phyloP scores from a whole-genome alignment of 2,888 invertebrate species.

The Diaphora mendica region DNA sequence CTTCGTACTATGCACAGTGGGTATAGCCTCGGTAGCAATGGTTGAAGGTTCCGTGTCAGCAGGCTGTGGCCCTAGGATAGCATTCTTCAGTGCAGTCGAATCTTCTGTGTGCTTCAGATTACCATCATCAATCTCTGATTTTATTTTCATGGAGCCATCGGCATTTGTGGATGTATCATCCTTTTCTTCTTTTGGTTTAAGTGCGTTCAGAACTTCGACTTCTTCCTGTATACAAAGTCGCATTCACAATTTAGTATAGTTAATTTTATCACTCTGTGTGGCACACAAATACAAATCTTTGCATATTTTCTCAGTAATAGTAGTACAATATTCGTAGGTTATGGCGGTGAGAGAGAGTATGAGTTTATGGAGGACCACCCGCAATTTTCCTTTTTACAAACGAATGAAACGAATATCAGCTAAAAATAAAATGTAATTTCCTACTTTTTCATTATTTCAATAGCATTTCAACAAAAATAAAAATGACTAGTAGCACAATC shows the following conservation, averaged over 20 bases:
- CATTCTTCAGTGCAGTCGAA: constrained; percentile 79
- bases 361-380: too few species aligned
- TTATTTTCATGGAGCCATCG: constrained; percentile 65
- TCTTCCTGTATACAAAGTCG: constrained; percentile 84
- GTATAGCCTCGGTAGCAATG: constrained; percentile 61
- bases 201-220: constrained; percentile 89
- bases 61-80: constrained; percentile 77
- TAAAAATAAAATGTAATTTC: background rate
- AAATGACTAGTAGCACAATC: background rate
- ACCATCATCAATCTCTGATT: constrained; percentile 70
- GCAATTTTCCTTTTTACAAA: too few species aligned
- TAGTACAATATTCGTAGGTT: background rate
- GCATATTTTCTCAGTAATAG: background rate
- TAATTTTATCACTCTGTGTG: background rate
- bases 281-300: background rate
- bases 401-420: too few species aligned
- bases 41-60: constrained; percentile 64
- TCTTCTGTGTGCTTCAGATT: constrained; percentile 79
- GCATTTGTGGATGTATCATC: constrained; percentile 66
- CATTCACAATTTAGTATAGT: background rate
- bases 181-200: constrained; percentile 89
- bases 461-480: background rate
- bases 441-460: too few species aligned
- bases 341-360: too few species aligned
- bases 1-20: constrained; percentile 71